Evolutionary conservation across 2,113 vertebrate genomes (phyloP), one percentile per base, ranked within the genome.

Genomic region (Chamaea fasciata): DNA sequence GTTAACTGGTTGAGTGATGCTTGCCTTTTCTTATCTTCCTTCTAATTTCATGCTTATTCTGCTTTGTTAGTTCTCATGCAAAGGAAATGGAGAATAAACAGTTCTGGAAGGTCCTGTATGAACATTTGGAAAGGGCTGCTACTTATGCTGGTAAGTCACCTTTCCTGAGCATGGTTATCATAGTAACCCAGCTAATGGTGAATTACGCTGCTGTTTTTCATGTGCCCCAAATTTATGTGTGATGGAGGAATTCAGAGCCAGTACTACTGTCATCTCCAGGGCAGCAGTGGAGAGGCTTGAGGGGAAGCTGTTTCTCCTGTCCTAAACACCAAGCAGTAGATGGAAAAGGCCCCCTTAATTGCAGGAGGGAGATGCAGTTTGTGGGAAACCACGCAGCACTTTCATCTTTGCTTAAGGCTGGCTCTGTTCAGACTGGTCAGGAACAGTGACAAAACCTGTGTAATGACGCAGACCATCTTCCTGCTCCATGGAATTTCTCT

Each of bases 81-180:
- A 98, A 97, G 95, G 99, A 98, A 90, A 99, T 99, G 99, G 99
- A 99, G 94, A 99, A 98, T 95, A 99, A 99, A 90, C 98, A 98
- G 27, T 99, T 99, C 97, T 99, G 99, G 99, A 98, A 96, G 64
- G 98, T 99, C 78, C 99, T 98, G 80, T 96, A 98, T 97, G 98
- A 99, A 81, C 98, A 99, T 93, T 97, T 99, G 94, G 98, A 99
- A 92, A 98, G 98, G 95, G 99, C 99, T 92, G 99, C 99, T 69
- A 47, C 90, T 30, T 96, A 80, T 92, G 98, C 98, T 83, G 98
- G 98, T 98, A 98, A 91, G 97, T 95, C 22, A 84, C 3, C 6
- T 49, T 31, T 69, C 20, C 3, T 82, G 22, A 64, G 56, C 1
- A 1, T 41, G 62, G 20, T 42, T 90, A 22, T 46, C 11, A 17